Base-by-base conservation (phyloP, 2,113 vertebrate species). In the Dipodomys merriami region DNA sequence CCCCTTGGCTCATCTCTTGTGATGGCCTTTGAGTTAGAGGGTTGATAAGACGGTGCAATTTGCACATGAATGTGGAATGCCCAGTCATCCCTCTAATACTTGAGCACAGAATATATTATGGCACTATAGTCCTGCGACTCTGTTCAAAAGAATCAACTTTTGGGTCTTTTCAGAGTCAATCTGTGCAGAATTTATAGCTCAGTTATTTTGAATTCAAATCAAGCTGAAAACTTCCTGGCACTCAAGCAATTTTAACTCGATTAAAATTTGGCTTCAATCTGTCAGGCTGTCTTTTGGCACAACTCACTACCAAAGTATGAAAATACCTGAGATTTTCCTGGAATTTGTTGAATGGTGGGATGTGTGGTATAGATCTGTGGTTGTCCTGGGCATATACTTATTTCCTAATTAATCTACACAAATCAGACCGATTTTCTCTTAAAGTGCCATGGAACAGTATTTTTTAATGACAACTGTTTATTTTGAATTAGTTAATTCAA, bases 401-500 rank as follows among this genome's bases (percentile, higher is more conserved):
- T 78, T 86, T 83, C 35, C 12, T 57, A 92, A 33, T 87, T 78
- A 67, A 15, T 23, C 49, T 74, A 57, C 57, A 88, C 13, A 89
- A 78, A 83, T 69, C 8, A 81, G 83, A 85, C 60, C 64, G 33
- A 84, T 92, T 89, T 94, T 5, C n/a, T 88, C n/a, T 65, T 91
- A 81, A 96, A 89, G 9, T 91, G 20, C 46, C 83, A 46, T 79
- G 33, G 12, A 81, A 25, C 49, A 68, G 13, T 86, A 83, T 39
- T 77, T 87, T 92, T 53, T 53, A 53, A 82, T 90, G 86, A 86
- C 46, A 95, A 86, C 64, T 73, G 3, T 68, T 95, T 94, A 94
- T 92, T 95, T 93, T 96, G 60, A 91, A 91, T 87, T 89, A 91
- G 87, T 95, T 96, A 94, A 95, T 92, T 94, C 60, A 93, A 16